Conservation (phyloP, 2,113 vertebrate species). For the Taxidea taxus region DNA sequence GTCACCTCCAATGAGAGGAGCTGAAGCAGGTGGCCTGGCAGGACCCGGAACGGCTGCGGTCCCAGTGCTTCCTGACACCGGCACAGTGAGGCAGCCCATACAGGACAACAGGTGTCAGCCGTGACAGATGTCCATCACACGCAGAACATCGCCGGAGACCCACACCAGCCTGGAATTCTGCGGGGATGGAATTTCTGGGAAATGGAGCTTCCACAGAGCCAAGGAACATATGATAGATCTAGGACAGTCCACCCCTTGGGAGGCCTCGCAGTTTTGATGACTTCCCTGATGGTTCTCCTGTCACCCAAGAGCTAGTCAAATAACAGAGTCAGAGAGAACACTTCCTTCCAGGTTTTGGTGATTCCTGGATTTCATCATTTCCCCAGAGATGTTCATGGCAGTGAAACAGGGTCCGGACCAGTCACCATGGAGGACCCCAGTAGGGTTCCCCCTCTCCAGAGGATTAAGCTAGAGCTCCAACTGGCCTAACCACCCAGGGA, state of each 20-base stretch:
- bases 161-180: background rate
- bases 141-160: background rate
- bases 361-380: background rate
- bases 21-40: background rate
- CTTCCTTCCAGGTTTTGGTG: background rate
- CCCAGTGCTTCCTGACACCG: accelerated
- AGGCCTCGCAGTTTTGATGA: too few relatives aligned
- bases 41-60: background rate
- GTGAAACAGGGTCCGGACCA: background rate
- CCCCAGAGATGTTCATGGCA: background rate
- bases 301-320: background rate
- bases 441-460: background rate
- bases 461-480: background rate
- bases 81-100: background rate
- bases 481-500: background rate
- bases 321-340: accelerated
- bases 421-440: background rate
- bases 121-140: background rate
- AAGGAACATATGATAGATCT: background rate
- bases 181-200: background rate
- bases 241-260: background rate
- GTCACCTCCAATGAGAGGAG: background rate
- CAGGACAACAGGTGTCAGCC: background rate
- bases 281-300: background rate
- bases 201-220: background rate